Evolutionary conservation across 2,888 invertebrate genomes (phyloP).

Genomic region (Hemaris fuciformis): DNA sequence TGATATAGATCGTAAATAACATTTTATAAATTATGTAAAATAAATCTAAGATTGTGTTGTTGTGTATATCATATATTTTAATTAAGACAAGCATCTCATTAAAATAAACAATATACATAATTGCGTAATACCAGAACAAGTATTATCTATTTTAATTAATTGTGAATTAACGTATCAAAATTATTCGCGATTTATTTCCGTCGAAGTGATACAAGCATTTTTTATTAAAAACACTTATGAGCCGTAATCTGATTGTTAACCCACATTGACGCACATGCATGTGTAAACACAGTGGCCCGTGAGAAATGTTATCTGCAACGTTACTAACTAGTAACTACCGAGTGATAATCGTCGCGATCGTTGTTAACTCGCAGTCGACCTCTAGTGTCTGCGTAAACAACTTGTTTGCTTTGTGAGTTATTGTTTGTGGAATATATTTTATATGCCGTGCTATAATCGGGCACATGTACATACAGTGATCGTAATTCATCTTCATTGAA

Average conservation of each 20-base stretch:
- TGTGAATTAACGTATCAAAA: no score
- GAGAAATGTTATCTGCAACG: constrained; percentile 15
- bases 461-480: background rate
- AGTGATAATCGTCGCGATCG: constrained; percentile 13
- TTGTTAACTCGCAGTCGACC: constrained; percentile 13
- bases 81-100: no score
- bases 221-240: constrained; percentile 5
- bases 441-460: background rate
- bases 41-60: no score
- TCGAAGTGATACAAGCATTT: background rate
- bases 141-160: no score
- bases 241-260: background rate
- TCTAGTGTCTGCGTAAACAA: constrained; percentile 12
- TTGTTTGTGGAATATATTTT: background rate
- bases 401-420: constrained; percentile 11
- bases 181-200: background rate
- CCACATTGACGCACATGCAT: constrained; percentile 13
- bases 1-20: no score
- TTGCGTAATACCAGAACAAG: no score
- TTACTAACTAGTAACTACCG: constrained; percentile 10
- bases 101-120: no score
- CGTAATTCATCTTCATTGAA: background rate
- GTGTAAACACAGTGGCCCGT: constrained; percentile 15
- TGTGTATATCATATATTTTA: no score
- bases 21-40: no score